Base-by-base conservation (phyloP, 92 coral and sea anemone species). In the Pocillopora meandrina region DNA sequence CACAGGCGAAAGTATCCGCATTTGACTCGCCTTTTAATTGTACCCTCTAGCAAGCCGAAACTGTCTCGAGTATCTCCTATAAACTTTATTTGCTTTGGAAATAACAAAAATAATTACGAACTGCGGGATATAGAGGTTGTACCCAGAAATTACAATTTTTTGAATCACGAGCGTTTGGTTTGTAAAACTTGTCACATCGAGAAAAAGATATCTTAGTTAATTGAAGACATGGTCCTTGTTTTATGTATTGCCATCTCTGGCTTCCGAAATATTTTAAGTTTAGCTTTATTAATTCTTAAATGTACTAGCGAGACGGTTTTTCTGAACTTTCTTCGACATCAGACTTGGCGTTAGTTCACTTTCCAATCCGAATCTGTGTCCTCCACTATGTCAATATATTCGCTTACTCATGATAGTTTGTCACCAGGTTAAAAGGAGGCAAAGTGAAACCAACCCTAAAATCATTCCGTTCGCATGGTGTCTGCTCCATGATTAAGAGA, bases 71-170 rank as follows among this genome's bases (percentile, higher is more conserved):
- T 26, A 9, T 1, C 52, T 18, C 7, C 16, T 36, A 15, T 56
- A 4, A 18, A 31, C n/a, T 52, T 59, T 76, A 76, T 76, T 76
- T 76, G 69, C 80, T 34, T 59, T 76, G 67, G 56, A 31, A 56
- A 33, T 34, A 12, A 55, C 2, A 14, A 10, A 0, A 61, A 11
- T 17, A 33, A 76, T 56, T 58, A 23, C 2, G 52, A 21, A 23
- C 63, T 15, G 66, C 61, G n/a, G 63, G 65, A 15, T 57, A 56
- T 58, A 19, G 63, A 14, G 59, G 16, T 49, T 19, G 16, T 5
- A 58, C 13, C 49, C 19, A 8, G 31, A 75, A 58, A 33, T 16
- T 75, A 36, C n/a, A 33, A 70, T 17, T 23, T 16, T 20, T 16
- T 9, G 74, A 36, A 70, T 36, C 1, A 14, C 55, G 3, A 59